A percentile compares a stretch with the other conserved stretches of the same genome.
phyloP scores from a whole-genome alignment of 2,888 invertebrate species.

The Mesorhabditis spiculigera region DNA sequence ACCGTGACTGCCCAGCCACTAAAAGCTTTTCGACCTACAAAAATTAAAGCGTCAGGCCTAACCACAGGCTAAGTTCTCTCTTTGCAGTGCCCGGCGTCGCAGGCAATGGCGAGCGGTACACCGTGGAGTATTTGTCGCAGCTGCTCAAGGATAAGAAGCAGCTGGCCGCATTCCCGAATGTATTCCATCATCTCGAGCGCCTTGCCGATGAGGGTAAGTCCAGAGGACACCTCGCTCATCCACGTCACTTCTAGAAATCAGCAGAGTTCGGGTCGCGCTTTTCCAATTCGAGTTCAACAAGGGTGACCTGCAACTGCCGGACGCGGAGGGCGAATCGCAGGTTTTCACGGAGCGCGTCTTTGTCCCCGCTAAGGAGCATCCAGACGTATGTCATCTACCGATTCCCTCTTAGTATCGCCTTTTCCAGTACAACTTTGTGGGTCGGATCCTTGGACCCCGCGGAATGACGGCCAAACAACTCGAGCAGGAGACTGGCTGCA shows the following conservation, averaged over 20 bases:
- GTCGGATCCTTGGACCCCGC: constrained; percentile 95
- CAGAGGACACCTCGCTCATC: neutral
- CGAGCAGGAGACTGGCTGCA: constrained; percentile 99
- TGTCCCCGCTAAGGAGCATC: constrained; percentile 98
- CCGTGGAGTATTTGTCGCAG: constrained; percentile 99
- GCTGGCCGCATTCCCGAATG: constrained; percentile 97
- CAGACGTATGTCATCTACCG: constrained; percentile 78
- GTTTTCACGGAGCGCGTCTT: constrained; percentile 98
- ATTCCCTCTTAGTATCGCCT: neutral
- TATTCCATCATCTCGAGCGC: constrained; percentile 97
- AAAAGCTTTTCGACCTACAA: too few species aligned
- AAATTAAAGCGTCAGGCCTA: too few species aligned
- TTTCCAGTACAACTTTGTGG: constrained; percentile 98
- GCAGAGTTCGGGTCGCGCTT: constrained; percentile 90
- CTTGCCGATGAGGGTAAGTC: constrained; percentile 90
- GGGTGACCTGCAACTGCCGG: constrained; percentile 52
- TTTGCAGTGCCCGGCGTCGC: constrained; percentile 3
- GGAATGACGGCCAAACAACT: constrained; percentile 99
- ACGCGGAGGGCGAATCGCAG: constrained; percentile 66
- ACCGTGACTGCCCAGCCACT: too few species aligned
- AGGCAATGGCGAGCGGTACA: constrained; percentile 63
- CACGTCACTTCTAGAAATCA: constrained; percentile 77
- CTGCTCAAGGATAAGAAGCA: constrained; percentile 99
- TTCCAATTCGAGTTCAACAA: constrained; percentile 98
- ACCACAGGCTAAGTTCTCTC: neutral